Evolutionary conservation across 2,888 invertebrate species (phyloP).

Genomic region (Trichacis sp.): DNA sequence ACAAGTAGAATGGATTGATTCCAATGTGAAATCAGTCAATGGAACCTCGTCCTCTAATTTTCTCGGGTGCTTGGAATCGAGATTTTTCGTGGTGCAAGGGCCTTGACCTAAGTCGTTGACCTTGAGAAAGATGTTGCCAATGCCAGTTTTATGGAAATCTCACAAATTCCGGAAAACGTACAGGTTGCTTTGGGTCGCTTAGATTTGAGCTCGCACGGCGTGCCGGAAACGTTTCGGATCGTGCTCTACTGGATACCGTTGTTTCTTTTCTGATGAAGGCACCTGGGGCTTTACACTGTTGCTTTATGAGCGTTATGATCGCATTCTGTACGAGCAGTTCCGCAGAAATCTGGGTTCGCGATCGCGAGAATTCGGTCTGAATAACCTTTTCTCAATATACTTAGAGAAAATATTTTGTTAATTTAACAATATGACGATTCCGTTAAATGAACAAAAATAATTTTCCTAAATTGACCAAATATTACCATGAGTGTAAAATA

Average conservation of each 20-base stretch:
- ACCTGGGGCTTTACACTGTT: too few relatives aligned
- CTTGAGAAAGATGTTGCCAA: slow-evolving; percentile 36
- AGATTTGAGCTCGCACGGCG: slow-evolving; percentile 48
- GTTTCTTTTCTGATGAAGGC: too few relatives aligned
- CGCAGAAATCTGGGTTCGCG: too few relatives aligned
- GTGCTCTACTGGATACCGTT: slow-evolving; percentile 61
- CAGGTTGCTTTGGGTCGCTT: slow-evolving; percentile 49
- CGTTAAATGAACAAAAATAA: too few relatives aligned
- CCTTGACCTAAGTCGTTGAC: slow-evolving; percentile 40
- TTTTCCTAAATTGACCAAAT: too few relatives aligned
- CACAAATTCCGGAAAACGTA: slow-evolving; percentile 31
- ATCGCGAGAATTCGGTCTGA: too few relatives aligned
- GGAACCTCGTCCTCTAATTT: background rate
- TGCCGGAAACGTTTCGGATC: slow-evolving; percentile 63
- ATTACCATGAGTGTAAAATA: too few relatives aligned
- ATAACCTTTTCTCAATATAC: too few relatives aligned
- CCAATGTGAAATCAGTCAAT: background rate
- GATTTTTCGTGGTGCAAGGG: slow-evolving; percentile 14
- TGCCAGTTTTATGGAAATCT: slow-evolving; percentile 2
- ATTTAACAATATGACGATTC: too few relatives aligned
- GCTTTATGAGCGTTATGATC: too few relatives aligned
- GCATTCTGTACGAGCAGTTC: too few relatives aligned
- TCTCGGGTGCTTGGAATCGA: slow-evolving; percentile 4
- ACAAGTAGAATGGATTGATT: background rate
- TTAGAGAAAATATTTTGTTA: too few relatives aligned